Evolutionary conservation across 2,888 invertebrate species (phyloP), one percentile per base, ranked within the genome.

Genomic region (Drosophila affinis): DNA sequence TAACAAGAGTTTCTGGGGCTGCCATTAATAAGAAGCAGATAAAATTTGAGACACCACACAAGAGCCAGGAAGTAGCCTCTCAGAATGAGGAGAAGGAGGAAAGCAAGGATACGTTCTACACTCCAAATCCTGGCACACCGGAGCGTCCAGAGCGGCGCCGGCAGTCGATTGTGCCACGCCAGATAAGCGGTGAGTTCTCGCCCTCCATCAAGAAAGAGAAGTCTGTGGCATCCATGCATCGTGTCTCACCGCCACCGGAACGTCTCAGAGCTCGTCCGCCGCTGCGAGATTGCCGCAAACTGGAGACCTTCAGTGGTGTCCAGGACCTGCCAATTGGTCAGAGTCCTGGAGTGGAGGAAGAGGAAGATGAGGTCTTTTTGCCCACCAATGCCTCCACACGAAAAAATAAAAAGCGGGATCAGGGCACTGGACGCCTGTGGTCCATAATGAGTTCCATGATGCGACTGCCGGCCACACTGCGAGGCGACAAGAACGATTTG

Each of bases 11-110:
- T n/a, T 83, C 89, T 1, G 89, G 89, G 12, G 79, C 86, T 3
- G 52, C 78, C 0, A 87, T 87, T 10, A 85, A 84, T 47, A 91
- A 91, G 58, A 91, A 91, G 62, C 54, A 89, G 2, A 91, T 91
- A 4, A 82, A 89, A 48, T 91, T 91, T 49, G 92, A 91, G 53
- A 91, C 91, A 0, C 91, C 91, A 0, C 48, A 53, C 9, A 88
- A 83, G 39, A 24, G 39, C 14, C 54, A 48, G 45, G 27, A 55
- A 59, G 27, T 9, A 52, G 69, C 73, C 18, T 47, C 59, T 4
- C 17, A 6, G 39, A 54, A 9, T 44, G 49, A 17, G 1, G 57
- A 55, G 24, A 24, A 24, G 9, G 59, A 32, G 9, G 74, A 77
- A 3, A 68, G 64, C 2, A 78, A 59, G 27, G 89, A 88, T 3